Base-by-base conservation (phyloP, 2,797 vertebrate species). In the Tachyglossus aculeatus region DNA sequence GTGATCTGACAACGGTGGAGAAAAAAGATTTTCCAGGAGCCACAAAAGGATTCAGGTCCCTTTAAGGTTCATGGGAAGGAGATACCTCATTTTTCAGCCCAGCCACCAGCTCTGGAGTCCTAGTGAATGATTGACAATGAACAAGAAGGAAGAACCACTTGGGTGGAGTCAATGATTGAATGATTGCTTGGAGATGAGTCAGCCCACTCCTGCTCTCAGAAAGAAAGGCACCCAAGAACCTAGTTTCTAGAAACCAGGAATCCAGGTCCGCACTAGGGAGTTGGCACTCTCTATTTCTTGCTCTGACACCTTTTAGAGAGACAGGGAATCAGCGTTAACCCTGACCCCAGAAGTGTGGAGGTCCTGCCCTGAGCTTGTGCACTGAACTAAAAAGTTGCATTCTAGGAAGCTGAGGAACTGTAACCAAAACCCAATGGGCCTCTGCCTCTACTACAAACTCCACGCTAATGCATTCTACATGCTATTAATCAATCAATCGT, bases 121-220 rank as follows among this genome's bases (percentile, higher is more conserved):
- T 45, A 38, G 65, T 37, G 48, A 86, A 75, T 70, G 70, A 41
- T 82, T 80, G 77, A 82, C 67, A 48, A 57, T 40, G 29, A 39
- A 67, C 66, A 77, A 74, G 77, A n/a, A n/a, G 57, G 74, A 70
- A 80, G 70, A 74, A 37, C 47, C 24, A 45, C 47, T 53, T 69
- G 71, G 76, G 18, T 57, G 13, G 33, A 76, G 39, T 59, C 39
- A 62, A 9, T 67, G 68, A 40, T 44, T 25, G 48, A 70, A 65
- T 13, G 24, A 29, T n/a, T 0, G 0, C 18, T 31, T 31, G 74
- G 33, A 57, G 5, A 55, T 72, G 40, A 59, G 33, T 66, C n/a
- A n/a, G 31, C 7, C 9, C 34, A 0, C 19, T 47, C 41, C 31
- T 67, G 53, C 54, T 51, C 40, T 77, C 61, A 27, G 38, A 45